phyloP scores from a whole-genome alignment of 2,113 vertebrate genomes.

The Macquaria australasica region DNA sequence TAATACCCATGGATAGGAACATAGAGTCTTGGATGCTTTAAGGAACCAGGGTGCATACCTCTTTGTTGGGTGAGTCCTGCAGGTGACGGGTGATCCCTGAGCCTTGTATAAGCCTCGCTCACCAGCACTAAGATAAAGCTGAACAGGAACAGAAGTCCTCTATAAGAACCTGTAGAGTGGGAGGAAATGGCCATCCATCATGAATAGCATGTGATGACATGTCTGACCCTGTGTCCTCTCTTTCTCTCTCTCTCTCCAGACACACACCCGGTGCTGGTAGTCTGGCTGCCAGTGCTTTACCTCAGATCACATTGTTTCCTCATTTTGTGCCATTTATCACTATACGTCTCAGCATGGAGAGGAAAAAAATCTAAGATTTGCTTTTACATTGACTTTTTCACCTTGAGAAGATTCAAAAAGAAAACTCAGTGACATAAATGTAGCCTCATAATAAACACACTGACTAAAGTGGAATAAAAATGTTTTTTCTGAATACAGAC shows the following conservation, averaged over 20 bases:
- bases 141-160: constrained; percentile 26
- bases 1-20: background rate
- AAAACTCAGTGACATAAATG: no score
- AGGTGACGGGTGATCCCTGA: background rate
- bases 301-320: constrained; percentile 16
- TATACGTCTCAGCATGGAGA: background rate
- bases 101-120: background rate
- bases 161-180: constrained; percentile 34
- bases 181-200: constrained; percentile 55
- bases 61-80: background rate
- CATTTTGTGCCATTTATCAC: constrained; percentile 23
- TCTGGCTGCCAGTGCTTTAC: constrained; percentile 2
- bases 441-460: background rate
- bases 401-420: background rate
- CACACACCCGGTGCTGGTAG: constrained; percentile 14
- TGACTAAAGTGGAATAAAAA: background rate
- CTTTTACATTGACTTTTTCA: background rate
- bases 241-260: background rate
- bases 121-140: constrained; percentile 4
- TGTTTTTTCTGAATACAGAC: background rate
- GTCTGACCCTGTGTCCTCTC: constrained; percentile 37
- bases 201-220: constrained; percentile 50
- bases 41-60: background rate
- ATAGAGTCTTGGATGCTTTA: background rate
- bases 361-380: background rate